Evolutionary conservation across 1,140 invertebrate species (phyloP).

Genomic region (Drosophila watanabei): DNA sequence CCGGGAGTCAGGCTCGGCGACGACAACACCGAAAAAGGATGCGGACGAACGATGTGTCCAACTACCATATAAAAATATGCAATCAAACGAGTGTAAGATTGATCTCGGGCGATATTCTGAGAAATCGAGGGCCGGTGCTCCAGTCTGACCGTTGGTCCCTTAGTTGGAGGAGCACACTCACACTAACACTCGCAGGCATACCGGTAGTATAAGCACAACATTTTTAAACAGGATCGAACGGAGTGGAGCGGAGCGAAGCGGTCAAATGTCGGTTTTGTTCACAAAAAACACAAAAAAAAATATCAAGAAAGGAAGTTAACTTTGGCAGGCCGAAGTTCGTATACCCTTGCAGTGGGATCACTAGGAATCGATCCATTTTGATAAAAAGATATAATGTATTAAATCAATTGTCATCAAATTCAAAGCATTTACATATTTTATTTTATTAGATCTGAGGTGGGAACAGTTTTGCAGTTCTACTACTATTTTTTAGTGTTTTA

Average conservation of each 20-base stretch:
- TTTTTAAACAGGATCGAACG: slow-evolving; percentile 30
- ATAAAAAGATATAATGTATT: too few relatives aligned
- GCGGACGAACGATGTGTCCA: slow-evolving; percentile 71
- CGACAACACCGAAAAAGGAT: slow-evolving; percentile 73
- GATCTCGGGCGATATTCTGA: slow-evolving; percentile 77
- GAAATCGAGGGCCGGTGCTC: slow-evolving; percentile 54
- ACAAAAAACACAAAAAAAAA: slow-evolving; percentile 19
- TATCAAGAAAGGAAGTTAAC: too few relatives aligned
- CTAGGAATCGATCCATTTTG: too few relatives aligned
- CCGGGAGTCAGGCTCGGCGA: slow-evolving; percentile 7
- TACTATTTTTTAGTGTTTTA: too few relatives aligned
- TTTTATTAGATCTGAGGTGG: too few relatives aligned
- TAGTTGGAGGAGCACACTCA: slow-evolving; percentile 27
- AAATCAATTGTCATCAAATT: too few relatives aligned
- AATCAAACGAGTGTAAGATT: slow-evolving; percentile 78
- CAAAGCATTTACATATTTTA: too few relatives aligned
- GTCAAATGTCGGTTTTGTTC: slow-evolving; percentile 28
- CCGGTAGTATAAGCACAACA: slow-evolving; percentile 29
- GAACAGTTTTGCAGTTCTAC: too few relatives aligned
- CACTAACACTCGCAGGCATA: slow-evolving; percentile 9
- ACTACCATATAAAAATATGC: slow-evolving; percentile 83
- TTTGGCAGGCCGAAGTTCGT: too few relatives aligned
- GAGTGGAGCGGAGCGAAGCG: not conserved
- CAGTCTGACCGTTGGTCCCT: slow-evolving; percentile 38
- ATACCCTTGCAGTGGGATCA: too few relatives aligned